phyloP scores from a whole-genome alignment of 1,140 invertebrate species.

The Diprion similis region DNA sequence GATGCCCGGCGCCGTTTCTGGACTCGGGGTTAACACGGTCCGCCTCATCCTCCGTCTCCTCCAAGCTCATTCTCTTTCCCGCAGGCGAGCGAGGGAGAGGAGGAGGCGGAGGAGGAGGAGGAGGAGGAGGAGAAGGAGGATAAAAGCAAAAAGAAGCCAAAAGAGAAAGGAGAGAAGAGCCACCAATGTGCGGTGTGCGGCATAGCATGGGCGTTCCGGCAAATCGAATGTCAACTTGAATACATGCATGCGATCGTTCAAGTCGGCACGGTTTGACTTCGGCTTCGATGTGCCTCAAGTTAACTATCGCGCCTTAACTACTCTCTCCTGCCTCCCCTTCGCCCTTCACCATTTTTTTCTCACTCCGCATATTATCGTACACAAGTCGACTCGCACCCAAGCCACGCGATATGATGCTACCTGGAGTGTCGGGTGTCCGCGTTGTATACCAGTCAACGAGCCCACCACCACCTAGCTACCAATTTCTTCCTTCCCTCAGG shows the following conservation, averaged over 20 bases:
- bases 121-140: not conserved
- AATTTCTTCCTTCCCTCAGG: not conserved
- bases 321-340: not conserved
- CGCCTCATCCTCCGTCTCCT: not conserved
- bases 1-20: not conserved
- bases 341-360: not conserved
- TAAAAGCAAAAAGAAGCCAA: slow-evolving; percentile 18
- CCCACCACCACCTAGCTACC: not conserved
- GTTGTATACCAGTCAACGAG: not conserved
- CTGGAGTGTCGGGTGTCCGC: not conserved
- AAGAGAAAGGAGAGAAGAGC: slow-evolving; percentile 24
- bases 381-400: not conserved
- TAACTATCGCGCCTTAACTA: too few relatives aligned
- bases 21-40: not conserved
- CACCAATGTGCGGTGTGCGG: slow-evolving; percentile 25
- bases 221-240: slow-evolving; percentile 7
- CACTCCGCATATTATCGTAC: not conserved
- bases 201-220: slow-evolving; percentile 22
- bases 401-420: slow-evolving; percentile 2
- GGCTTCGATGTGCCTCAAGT: too few relatives aligned
- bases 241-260: not conserved
- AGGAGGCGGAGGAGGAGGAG: not conserved
- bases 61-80: too few relatives aligned
- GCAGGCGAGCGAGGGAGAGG: slow-evolving; percentile 20
- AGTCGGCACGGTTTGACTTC: not conserved